Evolutionary conservation across 2,797 vertebrate species (phyloP).

Genomic region (Gallinago nigripennis): DNA sequence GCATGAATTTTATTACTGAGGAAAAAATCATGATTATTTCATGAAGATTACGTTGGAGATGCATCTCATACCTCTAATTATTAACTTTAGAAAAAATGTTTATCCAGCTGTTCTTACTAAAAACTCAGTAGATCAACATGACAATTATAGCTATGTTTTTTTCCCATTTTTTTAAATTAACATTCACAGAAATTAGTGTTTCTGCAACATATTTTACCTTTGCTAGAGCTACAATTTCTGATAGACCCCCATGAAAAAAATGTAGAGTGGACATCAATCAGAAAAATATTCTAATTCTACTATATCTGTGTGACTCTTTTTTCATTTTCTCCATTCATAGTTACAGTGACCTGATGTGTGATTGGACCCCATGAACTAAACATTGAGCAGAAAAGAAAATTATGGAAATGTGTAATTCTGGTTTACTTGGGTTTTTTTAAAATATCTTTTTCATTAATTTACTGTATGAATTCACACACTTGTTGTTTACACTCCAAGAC

Average conservation of each 20-base stretch:
- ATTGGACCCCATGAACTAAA: background rate
- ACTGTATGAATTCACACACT: background rate
- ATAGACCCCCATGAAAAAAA: background rate
- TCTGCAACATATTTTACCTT: background rate
- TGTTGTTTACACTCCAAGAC: background rate
- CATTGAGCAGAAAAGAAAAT: background rate
- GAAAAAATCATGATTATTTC: slow-evolving; percentile 61
- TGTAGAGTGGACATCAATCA: background rate
- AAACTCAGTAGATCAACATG: background rate
- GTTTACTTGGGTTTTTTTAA: background rate
- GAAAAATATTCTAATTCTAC: background rate
- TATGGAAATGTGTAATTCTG: background rate
- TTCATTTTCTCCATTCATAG: background rate
- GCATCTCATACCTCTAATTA: slow-evolving; percentile 49
- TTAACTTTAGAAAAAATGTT: slow-evolving; percentile 39
- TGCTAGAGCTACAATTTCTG: background rate
- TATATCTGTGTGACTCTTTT: background rate
- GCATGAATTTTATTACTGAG: slow-evolving; percentile 51
- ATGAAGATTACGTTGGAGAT: slow-evolving; percentile 9
- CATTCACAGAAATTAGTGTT: background rate
- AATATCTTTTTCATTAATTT: background rate
- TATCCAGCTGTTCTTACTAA: slow-evolving; percentile 37
- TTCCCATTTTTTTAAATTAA: background rate
- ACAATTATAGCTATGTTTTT: background rate
- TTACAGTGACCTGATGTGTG: background rate